phyloP scores from a whole-genome alignment of 2,888 invertebrate genomes.

The Hemicrepidius hirtus region DNA sequence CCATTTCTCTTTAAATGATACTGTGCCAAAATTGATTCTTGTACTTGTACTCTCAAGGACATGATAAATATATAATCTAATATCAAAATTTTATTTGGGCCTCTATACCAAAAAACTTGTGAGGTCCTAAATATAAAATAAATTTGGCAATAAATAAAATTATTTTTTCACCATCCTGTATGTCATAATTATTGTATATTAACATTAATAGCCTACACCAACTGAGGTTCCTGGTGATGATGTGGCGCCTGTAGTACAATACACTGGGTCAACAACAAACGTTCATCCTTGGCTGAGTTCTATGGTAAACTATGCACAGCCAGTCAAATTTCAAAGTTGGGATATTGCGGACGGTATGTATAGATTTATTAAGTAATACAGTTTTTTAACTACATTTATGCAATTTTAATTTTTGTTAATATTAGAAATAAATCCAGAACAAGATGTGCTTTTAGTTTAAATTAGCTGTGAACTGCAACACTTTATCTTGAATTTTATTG shows the following conservation, averaged over 20 bases:
- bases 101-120: too few species aligned
- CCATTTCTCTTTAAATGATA: too few species aligned
- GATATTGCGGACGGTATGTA: slow-evolving; percentile 94
- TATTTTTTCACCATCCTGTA: too few species aligned
- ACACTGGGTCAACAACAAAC: slow-evolving; percentile 98
- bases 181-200: background rate
- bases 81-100: too few species aligned
- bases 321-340: slow-evolving; percentile 98
- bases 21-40: too few species aligned
- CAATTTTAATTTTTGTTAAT: background rate
- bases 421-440: background rate
- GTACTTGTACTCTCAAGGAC: too few species aligned
- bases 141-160: too few species aligned
- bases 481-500: slow-evolving; percentile 28
- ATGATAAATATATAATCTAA: too few species aligned
- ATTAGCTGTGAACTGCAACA: background rate
- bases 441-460: too few species aligned
- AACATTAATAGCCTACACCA: slow-evolving; percentile 69
- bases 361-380: background rate
- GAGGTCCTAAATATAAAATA: too few species aligned
- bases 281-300: slow-evolving; percentile 99
- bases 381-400: background rate
- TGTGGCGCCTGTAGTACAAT: slow-evolving; percentile 82
- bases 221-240: slow-evolving; percentile 77
- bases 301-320: slow-evolving; percentile 99